These are phyloP conservation scores for Thermophis baileyi DNA, from an alignment of 2,113 vertebrate genomes.

Conservation along the genomic window DNA sequence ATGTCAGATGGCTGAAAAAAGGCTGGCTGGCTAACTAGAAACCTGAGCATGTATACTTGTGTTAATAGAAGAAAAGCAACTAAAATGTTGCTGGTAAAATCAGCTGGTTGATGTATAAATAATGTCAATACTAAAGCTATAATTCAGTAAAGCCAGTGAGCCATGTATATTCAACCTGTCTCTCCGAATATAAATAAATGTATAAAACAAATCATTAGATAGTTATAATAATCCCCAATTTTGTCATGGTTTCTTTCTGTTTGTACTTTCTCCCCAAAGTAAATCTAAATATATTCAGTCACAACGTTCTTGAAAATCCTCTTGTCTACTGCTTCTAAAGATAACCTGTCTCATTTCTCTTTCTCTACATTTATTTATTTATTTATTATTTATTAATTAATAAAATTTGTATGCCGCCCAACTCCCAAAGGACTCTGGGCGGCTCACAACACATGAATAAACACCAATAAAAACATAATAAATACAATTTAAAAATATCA, in stretches of 20 bases:
- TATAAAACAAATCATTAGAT: background rate
- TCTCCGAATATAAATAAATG: background rate
- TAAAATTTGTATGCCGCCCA: too few relatives aligned
- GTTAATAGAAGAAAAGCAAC: background rate
- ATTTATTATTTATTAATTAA: too few relatives aligned
- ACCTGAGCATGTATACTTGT: background rate
- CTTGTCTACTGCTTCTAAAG: background rate
- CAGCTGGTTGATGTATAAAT: background rate
- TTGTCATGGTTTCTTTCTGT: background rate
- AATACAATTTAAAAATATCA: too few relatives aligned
- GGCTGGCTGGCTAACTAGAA: background rate
- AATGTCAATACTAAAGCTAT: background rate
- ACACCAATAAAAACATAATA: too few relatives aligned
- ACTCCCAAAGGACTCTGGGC: too few relatives aligned
- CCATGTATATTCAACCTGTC: background rate
- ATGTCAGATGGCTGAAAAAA: background rate
- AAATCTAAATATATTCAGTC: background rate
- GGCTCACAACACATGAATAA: too few relatives aligned
- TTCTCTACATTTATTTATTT: background rate
- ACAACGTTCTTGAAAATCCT: background rate
- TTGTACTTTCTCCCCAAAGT: background rate
- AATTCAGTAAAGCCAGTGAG: background rate
- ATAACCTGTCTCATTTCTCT: rapidly evolving
- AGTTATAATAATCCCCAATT: background rate
- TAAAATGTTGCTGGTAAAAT: background rate